Evolutionary conservation across 2,888 invertebrate species (phyloP).

Genomic region (Oxycera nigricornis): DNA sequence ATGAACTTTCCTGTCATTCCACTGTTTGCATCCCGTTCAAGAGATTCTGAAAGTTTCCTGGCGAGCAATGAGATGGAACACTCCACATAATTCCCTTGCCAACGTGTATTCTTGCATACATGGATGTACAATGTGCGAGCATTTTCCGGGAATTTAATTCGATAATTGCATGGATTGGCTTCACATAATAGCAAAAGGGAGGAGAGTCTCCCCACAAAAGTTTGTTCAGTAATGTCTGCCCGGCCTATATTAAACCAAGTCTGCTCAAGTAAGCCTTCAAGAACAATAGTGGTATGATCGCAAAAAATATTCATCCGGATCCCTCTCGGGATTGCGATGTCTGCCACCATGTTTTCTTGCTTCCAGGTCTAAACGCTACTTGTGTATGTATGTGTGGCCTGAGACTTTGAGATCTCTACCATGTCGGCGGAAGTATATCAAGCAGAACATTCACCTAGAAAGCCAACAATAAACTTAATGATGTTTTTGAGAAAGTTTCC

Average conservation of each 20-base stretch:
- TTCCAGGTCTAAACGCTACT: not conserved
- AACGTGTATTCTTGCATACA: no score
- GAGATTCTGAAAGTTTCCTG: no score
- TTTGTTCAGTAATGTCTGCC: constrained; percentile 13
- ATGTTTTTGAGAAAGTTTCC: constrained; percentile 31
- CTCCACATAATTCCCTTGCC: no score
- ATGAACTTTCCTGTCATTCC: no score
- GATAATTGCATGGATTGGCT: constrained; percentile 32
- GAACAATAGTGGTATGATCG: not conserved
- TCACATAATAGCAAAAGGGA: constrained; percentile 13
- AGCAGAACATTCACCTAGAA: constrained; percentile 26
- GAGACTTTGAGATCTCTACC: not conserved
- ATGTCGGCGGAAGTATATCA: not conserved
- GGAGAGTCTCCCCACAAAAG: constrained; percentile 17
- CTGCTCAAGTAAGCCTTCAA: not conserved
- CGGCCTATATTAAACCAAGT: not conserved
- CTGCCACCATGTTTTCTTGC: not conserved
- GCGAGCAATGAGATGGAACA: not conserved
- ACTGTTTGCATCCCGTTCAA: no score
- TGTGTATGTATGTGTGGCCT: not conserved
- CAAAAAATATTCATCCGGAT: not conserved
- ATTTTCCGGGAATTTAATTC: constrained; percentile 27
- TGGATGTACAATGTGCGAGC: no score
- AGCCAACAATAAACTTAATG: constrained; percentile 31
- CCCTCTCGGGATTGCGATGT: not conserved